Evolutionary conservation across 2,888 invertebrate genomes (phyloP).

Genomic region (Amphimallon solstitiale): DNA sequence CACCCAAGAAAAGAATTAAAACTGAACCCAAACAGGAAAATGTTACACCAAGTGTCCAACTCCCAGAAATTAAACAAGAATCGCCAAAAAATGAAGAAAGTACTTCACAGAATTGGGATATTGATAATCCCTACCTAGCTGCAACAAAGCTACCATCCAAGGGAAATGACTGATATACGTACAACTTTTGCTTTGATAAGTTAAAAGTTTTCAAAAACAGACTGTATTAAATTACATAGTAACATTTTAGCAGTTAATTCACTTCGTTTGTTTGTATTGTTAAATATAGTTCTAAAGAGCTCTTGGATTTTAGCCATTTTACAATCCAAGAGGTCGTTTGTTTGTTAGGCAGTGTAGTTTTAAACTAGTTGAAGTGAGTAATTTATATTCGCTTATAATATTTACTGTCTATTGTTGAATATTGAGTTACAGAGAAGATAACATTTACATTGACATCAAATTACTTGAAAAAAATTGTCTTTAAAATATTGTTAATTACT

Average conservation of each 20-base stretch:
- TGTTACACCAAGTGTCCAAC: constrained; percentile 59
- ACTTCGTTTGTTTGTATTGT: not conserved
- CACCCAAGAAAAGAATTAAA: constrained; percentile 55
- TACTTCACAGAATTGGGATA: constrained; percentile 64
- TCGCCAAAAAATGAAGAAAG: constrained; percentile 61
- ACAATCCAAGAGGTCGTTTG: no score
- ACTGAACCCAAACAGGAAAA: constrained; percentile 52
- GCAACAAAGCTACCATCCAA: constrained; percentile 61
- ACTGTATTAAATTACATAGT: not conserved
- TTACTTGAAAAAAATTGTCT: no score
- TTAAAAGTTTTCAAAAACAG: not conserved
- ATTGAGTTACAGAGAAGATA: no score
- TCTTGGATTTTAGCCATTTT: no score
- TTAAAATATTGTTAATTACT: no score
- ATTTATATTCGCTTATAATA: no score
- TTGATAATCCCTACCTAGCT: constrained; percentile 80
- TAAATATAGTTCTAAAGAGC: no score
- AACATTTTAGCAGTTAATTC: not conserved
- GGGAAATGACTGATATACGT: constrained; percentile 41
- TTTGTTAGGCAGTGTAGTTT: no score
- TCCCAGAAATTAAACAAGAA: constrained; percentile 55
- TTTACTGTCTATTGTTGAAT: no score
- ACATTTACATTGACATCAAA: no score
- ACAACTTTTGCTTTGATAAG: not conserved
- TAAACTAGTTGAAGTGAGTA: no score